phyloP scores from a whole-genome alignment of 2,113 vertebrate species.

The Gnathonemus longibarbis region DNA sequence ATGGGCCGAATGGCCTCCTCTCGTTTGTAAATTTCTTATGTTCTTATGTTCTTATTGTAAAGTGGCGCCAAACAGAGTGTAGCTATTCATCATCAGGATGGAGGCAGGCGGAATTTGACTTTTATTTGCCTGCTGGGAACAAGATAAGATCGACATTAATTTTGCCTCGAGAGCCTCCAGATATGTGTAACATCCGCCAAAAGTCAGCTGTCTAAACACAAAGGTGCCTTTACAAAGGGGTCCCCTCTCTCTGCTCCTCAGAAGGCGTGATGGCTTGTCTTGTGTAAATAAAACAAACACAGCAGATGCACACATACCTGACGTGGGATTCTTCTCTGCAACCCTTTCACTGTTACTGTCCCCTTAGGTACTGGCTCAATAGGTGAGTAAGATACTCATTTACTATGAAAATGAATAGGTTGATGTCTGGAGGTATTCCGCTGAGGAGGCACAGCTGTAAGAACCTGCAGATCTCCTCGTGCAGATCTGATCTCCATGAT shows the following conservation, averaged over 20 bases:
- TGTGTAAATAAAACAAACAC: neutral
- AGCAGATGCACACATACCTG: neutral
- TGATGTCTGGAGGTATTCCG: neutral
- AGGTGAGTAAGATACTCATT: neutral
- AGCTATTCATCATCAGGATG: neutral
- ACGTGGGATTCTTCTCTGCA: neutral
- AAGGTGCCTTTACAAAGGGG: neutral
- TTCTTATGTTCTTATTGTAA: too few species aligned
- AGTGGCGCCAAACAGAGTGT: too few species aligned
- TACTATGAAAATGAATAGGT: neutral
- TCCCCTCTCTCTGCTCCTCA: neutral
- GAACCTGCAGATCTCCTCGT: neutral
- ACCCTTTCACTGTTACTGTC: neutral
- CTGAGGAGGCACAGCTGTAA: neutral
- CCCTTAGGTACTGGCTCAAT: neutral
- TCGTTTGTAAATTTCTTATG: too few species aligned
- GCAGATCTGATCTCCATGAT: neutral
- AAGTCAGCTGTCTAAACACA: constrained; percentile 13
- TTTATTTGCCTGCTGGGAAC: constrained; percentile 8
- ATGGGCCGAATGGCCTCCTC: too few species aligned
- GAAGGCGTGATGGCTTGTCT: neutral
- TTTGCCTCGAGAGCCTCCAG: neutral
- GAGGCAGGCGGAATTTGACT: constrained; percentile 1
- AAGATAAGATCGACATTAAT: constrained; percentile 17
- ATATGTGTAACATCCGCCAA: neutral